Percentiles rank a stretch among this genome's conserved stretches.
phyloP scores from a whole-genome alignment of 2,888 invertebrate genomes.

The Thymelicus lineola region DNA sequence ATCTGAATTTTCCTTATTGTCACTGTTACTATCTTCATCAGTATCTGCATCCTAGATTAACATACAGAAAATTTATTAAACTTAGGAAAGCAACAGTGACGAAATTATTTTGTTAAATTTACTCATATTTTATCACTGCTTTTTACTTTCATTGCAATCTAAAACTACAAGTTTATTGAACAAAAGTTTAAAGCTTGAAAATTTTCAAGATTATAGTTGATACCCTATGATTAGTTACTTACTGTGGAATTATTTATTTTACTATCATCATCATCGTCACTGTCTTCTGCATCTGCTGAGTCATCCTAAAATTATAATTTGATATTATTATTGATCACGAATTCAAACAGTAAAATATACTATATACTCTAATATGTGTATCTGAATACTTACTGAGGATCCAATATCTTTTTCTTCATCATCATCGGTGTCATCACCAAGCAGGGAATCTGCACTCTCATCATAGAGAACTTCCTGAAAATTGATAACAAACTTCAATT shows the following conservation, averaged over 20 bases:
- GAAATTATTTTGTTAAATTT: too few species aligned
- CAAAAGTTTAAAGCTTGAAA: too few species aligned
- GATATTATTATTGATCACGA: not conserved
- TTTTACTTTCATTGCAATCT: too few species aligned
- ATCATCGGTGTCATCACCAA: constrained; percentile 58
- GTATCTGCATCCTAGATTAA: constrained; percentile 64
- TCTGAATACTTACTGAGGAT: constrained; percentile 63
- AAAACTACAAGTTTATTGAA: too few species aligned
- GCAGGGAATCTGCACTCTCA: constrained; percentile 82
- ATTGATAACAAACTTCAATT: not conserved
- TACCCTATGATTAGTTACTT: not conserved
- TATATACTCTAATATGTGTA: too few species aligned
- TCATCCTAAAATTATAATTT: constrained; percentile 6
- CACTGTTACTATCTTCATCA: constrained; percentile 60
- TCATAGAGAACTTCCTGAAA: constrained; percentile 80
- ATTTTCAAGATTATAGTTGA: too few species aligned
- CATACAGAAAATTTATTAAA: too few species aligned
- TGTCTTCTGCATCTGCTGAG: constrained; percentile 9
- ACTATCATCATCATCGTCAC: constrained; percentile 15
- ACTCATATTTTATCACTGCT: too few species aligned
- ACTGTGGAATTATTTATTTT: constrained; percentile 3
- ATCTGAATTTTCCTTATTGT: constrained; percentile 53
- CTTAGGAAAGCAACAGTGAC: too few species aligned
- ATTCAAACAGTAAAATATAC: too few species aligned
- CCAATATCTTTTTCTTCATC: constrained; percentile 48